Percentiles rank a stretch among this genome's conserved stretches.
phyloP scores from a whole-genome alignment of 2,113 vertebrate genomes.

The Chascanopsetta lugubris region DNA sequence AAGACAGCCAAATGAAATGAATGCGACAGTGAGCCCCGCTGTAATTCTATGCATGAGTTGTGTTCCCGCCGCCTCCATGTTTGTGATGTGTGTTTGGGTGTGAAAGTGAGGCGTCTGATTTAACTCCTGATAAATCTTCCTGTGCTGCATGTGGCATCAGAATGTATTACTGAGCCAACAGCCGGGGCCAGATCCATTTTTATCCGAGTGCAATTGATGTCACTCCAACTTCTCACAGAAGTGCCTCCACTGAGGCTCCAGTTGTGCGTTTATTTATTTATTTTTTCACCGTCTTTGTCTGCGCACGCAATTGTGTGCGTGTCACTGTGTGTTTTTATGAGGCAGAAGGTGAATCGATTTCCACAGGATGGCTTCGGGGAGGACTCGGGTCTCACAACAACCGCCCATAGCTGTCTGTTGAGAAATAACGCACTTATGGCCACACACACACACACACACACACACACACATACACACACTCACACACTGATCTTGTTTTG shows the following conservation, averaged over 20 bases:
- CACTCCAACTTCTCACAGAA: conserved; percentile 65
- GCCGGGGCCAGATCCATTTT: conserved; percentile 71
- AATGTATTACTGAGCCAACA: conserved; percentile 69
- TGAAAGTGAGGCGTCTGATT: conserved; percentile 73
- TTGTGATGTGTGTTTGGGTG: conserved; percentile 65
- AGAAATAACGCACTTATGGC: conserved; percentile 57
- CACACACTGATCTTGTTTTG: conserved; percentile 59
- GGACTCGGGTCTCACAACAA: conserved; percentile 44
- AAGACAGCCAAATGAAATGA: conserved; percentile 43
- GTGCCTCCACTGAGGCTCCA: conserved; percentile 47
- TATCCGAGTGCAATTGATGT: conserved; percentile 71
- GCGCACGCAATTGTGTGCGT: conserved; percentile 15
- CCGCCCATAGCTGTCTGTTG: conserved; percentile 50
- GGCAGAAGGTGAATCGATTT: conserved; percentile 65
- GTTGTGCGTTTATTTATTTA: conserved; percentile 38
- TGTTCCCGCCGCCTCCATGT: conserved; percentile 33
- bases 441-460: conserved; percentile 7
- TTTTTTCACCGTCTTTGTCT: conserved; percentile 9
- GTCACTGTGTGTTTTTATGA: conserved; percentile 40
- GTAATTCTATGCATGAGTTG: conserved; percentile 68
- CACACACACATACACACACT: conserved; percentile 14
- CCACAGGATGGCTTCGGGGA: conserved; percentile 56
- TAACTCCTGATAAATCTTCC: conserved; percentile 71
- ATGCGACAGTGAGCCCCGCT: conserved; percentile 31
- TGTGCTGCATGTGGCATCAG: conserved; percentile 54